These are phyloP conservation scores for Idaea dimidiata DNA, from an alignment of 2,888 invertebrate species.

Conservation along the genomic window DNA sequence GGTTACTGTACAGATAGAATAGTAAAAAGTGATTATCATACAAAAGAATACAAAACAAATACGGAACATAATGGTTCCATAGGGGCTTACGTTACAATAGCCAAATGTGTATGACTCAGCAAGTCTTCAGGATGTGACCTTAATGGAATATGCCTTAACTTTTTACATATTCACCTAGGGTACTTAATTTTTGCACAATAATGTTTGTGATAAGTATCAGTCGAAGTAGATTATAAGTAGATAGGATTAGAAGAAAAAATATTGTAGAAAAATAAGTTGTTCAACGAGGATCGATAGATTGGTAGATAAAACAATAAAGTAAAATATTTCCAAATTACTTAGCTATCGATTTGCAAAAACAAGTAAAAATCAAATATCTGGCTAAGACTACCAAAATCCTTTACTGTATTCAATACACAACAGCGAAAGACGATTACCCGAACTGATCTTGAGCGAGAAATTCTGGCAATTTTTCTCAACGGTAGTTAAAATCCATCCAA, in stretches of 20 bases:
- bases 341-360: too few relatives aligned
- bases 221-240: too few relatives aligned
- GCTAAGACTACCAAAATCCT: neutral
- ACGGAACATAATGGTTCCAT: neutral
- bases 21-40: constrained; percentile 4
- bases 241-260: too few relatives aligned
- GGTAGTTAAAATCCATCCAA: neutral
- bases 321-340: too few relatives aligned
- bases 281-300: too few relatives aligned
- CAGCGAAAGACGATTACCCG: neutral
- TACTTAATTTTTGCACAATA: constrained; percentile 31
- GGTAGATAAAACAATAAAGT: too few relatives aligned
- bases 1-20: neutral
- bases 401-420: neutral
- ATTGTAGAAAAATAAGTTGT: too few relatives aligned
- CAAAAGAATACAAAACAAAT: neutral
- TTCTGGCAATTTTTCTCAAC: neutral
- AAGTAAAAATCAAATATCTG: neutral
- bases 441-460: neutral
- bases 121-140: constrained; percentile 29
- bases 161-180: constrained; percentile 37
- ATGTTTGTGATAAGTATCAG: neutral
- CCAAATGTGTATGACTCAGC: constrained; percentile 33
- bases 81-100: constrained; percentile 6
- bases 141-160: constrained; percentile 44